Percentiles rank a stretch among this genome's conserved stretches.
These are phyloP conservation scores for Callionymus lyra DNA, from an alignment of 2,113 vertebrate species.

Conservation along the genomic window DNA sequence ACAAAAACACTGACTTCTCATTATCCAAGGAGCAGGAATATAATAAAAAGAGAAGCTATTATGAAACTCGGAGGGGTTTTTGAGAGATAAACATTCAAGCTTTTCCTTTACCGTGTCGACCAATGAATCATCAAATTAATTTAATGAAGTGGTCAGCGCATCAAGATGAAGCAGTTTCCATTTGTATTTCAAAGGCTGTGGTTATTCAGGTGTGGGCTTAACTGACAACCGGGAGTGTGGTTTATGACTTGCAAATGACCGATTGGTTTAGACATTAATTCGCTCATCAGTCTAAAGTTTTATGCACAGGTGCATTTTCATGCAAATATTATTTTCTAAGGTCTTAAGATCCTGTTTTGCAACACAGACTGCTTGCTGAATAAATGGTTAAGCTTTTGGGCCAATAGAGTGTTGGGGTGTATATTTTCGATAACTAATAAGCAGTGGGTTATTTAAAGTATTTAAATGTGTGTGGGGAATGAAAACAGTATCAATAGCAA, in stretches of 20 bases:
- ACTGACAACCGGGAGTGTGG: slow-evolving; percentile 53
- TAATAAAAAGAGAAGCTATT: slow-evolving; percentile 15
- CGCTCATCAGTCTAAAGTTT: slow-evolving; percentile 58
- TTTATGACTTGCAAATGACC: slow-evolving; percentile 66
- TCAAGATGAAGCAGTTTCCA: slow-evolving; percentile 47
- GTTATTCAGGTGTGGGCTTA: slow-evolving; percentile 55
- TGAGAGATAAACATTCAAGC: slow-evolving; percentile 18
- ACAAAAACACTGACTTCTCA: slow-evolving; percentile 31
- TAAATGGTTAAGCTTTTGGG: slow-evolving; percentile 54
- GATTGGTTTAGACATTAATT: slow-evolving; percentile 49
- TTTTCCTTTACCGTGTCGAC: slow-evolving; percentile 22
- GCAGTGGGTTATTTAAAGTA: slow-evolving; percentile 6
- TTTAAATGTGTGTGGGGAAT: too few relatives aligned
- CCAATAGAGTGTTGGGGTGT: slow-evolving; percentile 40
- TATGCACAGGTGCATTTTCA: slow-evolving; percentile 64
- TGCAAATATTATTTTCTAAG: slow-evolving; percentile 38
- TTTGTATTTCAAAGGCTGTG: slow-evolving; percentile 59
- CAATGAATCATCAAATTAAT: slow-evolving; percentile 32
- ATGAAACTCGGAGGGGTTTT: slow-evolving; percentile 25
- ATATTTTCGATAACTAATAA: slow-evolving; percentile 19
- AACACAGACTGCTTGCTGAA: slow-evolving; percentile 38
- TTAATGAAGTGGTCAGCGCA: slow-evolving; percentile 35
- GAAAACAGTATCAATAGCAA: too few relatives aligned
- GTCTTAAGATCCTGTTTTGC: slow-evolving; percentile 47
- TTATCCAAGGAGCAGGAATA: slow-evolving; percentile 19